A percentile compares a stretch with the other conserved stretches of the same genome.
These are phyloP conservation scores for Nezara viridula DNA, from an alignment of 2,888 invertebrate genomes.

Conservation along the genomic window DNA sequence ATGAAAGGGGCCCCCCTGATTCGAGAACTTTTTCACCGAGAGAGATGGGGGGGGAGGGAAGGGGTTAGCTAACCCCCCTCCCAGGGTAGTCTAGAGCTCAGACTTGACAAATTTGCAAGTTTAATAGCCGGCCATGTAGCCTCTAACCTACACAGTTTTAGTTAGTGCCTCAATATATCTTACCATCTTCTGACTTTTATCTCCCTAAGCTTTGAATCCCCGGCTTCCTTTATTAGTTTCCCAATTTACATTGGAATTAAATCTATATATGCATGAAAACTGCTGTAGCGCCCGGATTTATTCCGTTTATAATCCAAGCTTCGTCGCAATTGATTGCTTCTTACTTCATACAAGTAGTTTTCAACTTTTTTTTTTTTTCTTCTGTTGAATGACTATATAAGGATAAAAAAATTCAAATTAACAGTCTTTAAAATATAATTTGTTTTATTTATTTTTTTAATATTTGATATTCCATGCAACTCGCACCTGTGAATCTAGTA, in stretches of 20 bases:
- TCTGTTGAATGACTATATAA: no score
- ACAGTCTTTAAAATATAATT: no score
- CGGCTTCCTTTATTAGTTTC: constrained; percentile 12
- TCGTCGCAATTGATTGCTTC: background rate
- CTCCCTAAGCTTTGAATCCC: constrained; percentile 27
- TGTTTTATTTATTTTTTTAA: no score
- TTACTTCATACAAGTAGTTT: no score
- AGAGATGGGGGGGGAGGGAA: background rate
- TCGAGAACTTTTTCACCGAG: background rate
- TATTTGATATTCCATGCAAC: no score
- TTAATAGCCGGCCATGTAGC: constrained; percentile 40
- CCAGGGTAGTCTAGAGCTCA: background rate
- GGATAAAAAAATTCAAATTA: no score
- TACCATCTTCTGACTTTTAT: constrained; percentile 37
- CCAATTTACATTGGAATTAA: constrained; percentile 19
- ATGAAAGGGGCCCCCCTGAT: background rate
- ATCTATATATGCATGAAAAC: constrained; percentile 12
- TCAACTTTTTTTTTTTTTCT: no score
- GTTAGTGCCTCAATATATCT: constrained; percentile 40
- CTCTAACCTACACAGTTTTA: constrained; percentile 35
- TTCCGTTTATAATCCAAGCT: background rate
- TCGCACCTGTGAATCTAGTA: no score
- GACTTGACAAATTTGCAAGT: constrained; percentile 50
- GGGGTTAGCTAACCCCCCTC: background rate
- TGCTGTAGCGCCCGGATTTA: background rate